These are phyloP conservation scores for Drosophila putrida DNA, from an alignment of 2,888 invertebrate species.

Conservation along the genomic window DNA sequence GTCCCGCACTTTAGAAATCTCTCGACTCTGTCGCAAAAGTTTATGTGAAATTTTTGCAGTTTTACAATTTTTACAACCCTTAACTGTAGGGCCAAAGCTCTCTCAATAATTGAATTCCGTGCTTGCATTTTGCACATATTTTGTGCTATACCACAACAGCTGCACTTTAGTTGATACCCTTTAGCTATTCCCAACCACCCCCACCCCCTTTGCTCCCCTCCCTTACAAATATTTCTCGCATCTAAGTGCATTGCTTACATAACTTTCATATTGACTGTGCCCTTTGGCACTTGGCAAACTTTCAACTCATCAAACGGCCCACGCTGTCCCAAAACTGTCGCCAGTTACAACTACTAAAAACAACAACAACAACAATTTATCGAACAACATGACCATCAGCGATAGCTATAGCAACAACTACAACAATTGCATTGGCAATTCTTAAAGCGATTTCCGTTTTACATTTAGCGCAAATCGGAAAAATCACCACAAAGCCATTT, in stretches of 20 bases:
- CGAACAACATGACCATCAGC: conserved; percentile 10
- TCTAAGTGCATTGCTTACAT: conserved; percentile 60
- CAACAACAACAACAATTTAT: conserved; percentile 7
- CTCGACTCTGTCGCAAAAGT: conserved; percentile 9
- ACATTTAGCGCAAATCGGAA: conserved; percentile 39
- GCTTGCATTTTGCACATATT: conserved; percentile 40
- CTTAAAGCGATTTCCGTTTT: conserved; percentile 43
- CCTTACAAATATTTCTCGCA: not conserved
- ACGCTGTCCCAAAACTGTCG: conserved; percentile 42
- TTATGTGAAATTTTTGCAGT: conserved; percentile 13
- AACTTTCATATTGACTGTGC: conserved; percentile 55
- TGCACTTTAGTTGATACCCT: conserved; percentile 21
- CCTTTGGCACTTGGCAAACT: conserved; percentile 60
- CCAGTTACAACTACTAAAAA: conserved; percentile 1
- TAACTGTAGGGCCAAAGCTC: conserved; percentile 6
- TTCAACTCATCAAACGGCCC: conserved; percentile 57
- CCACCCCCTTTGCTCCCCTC: not conserved
- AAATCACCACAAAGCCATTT: conserved; percentile 31
- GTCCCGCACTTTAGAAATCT: not conserved
- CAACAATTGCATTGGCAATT: conserved; percentile 24
- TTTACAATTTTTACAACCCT: conserved; percentile 6
- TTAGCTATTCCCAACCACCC: not conserved
- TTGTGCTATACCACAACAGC: conserved; percentile 22
- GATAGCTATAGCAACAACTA: conserved; percentile 19
- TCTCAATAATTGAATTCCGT: conserved; percentile 59